Base-by-base conservation (phyloP, 2,888 invertebrate genomes). In the Cremastinae sp. region DNA sequence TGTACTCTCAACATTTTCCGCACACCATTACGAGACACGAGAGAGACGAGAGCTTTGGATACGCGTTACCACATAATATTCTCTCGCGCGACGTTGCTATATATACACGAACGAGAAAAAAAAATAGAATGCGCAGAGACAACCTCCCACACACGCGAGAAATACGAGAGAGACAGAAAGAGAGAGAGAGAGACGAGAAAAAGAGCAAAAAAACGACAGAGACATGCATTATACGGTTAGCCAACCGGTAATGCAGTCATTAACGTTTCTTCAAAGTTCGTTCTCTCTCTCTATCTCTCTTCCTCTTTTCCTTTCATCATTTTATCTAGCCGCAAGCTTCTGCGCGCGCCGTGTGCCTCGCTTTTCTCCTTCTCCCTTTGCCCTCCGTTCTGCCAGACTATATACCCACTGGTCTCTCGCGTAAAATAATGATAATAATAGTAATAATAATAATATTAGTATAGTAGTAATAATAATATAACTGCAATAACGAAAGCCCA, bases 241-340 rank as follows among this genome's bases (percentile, higher is more conserved):
- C 80, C 76, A 79, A 82, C 81, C 81, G 74, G 82, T 86, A 84
- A 86, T 84, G 84, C 78, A 81, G 81, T 84, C 85, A 86, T 86
- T 86, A 86, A 83, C 84, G 83, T 86, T 84, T 85, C 86, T 86
- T 86, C 86, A 84, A 82, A 84, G 82, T 81, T 80, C 79, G 80
- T 82, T 80, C 51, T 38, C 41, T 38, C 53, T 34, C 75, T 78
- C 68, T 64, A 66, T 74, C 74, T 64, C 65, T 74, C 77, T 75
- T 77, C 66, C 59, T 64, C 75, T n/a, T n/a, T 74, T 64, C 65
- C 76, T 79, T 75, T 77, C 66, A 64, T 64, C 75, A 73, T 78
- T 80, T 74, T 56, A 79, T 72, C 53, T 56, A 73, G 64, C 73
- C 73, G 68, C 79, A 72, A 79, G 76, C 73, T 69, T 64, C 54